These are phyloP conservation scores for Zosterops japonicus DNA, from an alignment of 2,113 vertebrate species.

Conservation along the genomic window DNA sequence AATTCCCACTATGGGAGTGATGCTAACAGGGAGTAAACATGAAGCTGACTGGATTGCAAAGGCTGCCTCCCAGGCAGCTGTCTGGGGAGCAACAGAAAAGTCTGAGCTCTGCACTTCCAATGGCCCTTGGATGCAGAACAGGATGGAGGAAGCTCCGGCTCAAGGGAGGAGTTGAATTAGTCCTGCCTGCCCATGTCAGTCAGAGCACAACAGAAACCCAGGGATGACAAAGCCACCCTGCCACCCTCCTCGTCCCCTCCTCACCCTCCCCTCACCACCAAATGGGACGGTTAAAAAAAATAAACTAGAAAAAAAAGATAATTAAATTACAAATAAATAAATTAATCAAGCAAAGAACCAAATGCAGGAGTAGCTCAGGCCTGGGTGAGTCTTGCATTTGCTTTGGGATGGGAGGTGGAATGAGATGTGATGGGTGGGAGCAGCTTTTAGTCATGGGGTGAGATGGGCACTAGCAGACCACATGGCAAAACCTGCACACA, in stretches of 20 bases:
- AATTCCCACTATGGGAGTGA: neutral
- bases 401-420: slow-evolving; percentile 61
- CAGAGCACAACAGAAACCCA: neutral
- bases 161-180: neutral
- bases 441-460: slow-evolving; percentile 68
- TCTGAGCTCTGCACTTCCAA: slow-evolving; percentile 49
- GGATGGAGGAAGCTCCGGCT: slow-evolving; percentile 31
- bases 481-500: slow-evolving; percentile 68
- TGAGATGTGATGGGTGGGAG: slow-evolving; percentile 66
- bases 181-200: neutral
- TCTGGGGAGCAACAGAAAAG: slow-evolving; percentile 38
- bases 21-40: neutral
- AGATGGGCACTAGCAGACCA: slow-evolving; percentile 68
- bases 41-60: slow-evolving; percentile 53
- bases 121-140: slow-evolving; percentile 42
- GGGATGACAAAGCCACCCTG: slow-evolving; percentile 14
- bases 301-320: neutral
- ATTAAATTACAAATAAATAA: neutral
- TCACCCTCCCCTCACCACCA: slow-evolving; percentile 65
- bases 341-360: slow-evolving; percentile 60
- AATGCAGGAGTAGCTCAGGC: slow-evolving; percentile 59
- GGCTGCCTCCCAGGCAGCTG: neutral
- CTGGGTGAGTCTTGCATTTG: slow-evolving; percentile 62
- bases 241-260: neutral
- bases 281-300: neutral